Base-by-base conservation (phyloP, 1,140 invertebrate species). In the Drosophila takahashii region DNA sequence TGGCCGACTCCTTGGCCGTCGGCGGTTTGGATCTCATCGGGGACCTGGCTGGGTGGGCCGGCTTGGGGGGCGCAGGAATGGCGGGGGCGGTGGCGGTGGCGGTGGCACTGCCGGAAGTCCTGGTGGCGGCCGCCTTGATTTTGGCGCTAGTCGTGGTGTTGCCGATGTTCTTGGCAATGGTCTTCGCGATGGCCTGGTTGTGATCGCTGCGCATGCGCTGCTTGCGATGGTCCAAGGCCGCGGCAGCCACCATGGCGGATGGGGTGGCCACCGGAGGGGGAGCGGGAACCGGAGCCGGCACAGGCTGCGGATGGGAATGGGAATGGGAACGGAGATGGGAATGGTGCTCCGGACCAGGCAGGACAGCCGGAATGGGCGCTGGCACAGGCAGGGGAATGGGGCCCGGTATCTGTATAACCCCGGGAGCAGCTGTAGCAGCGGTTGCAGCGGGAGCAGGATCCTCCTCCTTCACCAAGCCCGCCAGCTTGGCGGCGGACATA, bases 321-420 rank as follows among this genome's bases (percentile, higher is more conserved):
- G 15, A 16, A 5, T 26, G 7, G 29, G 4, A 4, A 0, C 11
- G 10, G 10, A 22, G 0, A n/a, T 18, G 26, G 2, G 7, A 37
- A 1, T 22, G 26, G 5, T n/a, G 29, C 2, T 16, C 42, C n/a
- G 41, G 9, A 16, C 15, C 4, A 8, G 62, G 11, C 26, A 58
- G 32, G 13, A 27, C 10, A 18, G 50, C 57, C 11, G 26, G 7
- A 34, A 73, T 73, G 7, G 60, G 32, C 0, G 44, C 39, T 2
- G 54, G 42, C 9, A 51, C 48, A 0, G 66, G 47, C 9, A 41
- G 39, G 10, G 74, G 53, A 7, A 42, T 10, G n/a, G 75, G 74
- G 0, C 13, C 16, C 22, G 73, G 60, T 5, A 47, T 37, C 1
- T 72, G 52, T 8, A 41, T 66, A 27, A 13, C 26, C 9, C 3